These are phyloP conservation scores for Clitarchus hookeri DNA, from an alignment of 2,888 invertebrate species.

Conservation along the genomic window DNA sequence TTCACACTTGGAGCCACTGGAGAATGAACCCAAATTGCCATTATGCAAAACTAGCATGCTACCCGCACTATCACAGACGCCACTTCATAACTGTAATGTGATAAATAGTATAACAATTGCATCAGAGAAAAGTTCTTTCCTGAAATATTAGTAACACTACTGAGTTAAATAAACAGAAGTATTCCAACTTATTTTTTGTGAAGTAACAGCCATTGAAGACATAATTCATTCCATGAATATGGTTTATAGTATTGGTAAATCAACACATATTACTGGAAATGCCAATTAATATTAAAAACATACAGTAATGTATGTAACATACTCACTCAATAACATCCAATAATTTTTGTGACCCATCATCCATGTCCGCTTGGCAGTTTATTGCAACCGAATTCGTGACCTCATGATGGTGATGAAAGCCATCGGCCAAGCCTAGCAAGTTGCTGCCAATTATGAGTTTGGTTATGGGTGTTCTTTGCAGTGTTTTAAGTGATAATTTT, in stretches of 20 bases:
- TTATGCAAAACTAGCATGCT: too few species aligned
- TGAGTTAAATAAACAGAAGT: not conserved
- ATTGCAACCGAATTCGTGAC: not conserved
- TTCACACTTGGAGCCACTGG: too few species aligned
- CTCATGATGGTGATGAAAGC: conserved; percentile 6
- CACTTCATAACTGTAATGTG: too few species aligned
- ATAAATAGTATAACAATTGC: too few species aligned
- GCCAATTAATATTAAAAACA: not conserved
- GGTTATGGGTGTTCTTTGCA: not conserved
- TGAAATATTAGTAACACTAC: too few species aligned
- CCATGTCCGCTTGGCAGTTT: conserved; percentile 45
- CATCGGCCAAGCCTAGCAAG: conserved; percentile 2
- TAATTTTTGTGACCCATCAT: conserved; percentile 52
- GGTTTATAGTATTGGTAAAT: not conserved
- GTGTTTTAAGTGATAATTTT: not conserved
- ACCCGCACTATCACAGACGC: too few species aligned
- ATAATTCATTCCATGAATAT: too few species aligned
- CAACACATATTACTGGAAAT: not conserved
- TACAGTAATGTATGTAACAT: not conserved
- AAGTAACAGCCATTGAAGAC: too few species aligned
- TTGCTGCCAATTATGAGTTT: not conserved
- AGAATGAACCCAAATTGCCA: too few species aligned
- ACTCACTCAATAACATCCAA: conserved; percentile 51
- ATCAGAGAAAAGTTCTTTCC: too few species aligned
- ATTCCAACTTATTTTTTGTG: too few species aligned